Percentiles rank a stretch among this genome's conserved stretches.
Evolutionary conservation across 2,888 invertebrate genomes (phyloP).

Genomic region (Tachystola acroxantha): DNA sequence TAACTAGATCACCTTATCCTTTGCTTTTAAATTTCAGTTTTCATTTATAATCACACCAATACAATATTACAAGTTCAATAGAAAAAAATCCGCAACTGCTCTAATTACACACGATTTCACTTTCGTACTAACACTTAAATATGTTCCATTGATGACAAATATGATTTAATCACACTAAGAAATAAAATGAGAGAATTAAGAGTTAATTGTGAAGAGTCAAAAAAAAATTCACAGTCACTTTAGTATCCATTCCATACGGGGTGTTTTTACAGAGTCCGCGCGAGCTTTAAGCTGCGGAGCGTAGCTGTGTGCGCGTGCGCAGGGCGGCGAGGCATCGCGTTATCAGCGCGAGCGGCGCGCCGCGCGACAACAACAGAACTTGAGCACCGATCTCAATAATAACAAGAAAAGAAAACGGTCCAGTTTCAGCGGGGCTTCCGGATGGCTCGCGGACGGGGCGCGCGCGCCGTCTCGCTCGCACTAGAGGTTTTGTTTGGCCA

Average conservation of each 20-base stretch:
- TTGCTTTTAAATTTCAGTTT: slow-evolving; percentile 25
- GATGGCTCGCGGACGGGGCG: slow-evolving; percentile 71
- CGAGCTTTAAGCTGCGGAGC: slow-evolving; percentile 63
- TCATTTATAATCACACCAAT: slow-evolving; percentile 22
- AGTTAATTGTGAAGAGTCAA: slow-evolving; percentile 30
- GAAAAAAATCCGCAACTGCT: slow-evolving; percentile 24
- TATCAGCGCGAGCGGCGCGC: slow-evolving; percentile 73
- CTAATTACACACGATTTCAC: slow-evolving; percentile 54
- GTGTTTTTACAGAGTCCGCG: slow-evolving; percentile 44
- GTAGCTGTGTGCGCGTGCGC: slow-evolving; percentile 60
- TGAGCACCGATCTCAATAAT: slow-evolving; percentile 76
- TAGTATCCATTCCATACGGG: slow-evolving; percentile 62
- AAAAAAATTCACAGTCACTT: slow-evolving; percentile 47
- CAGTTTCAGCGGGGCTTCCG: slow-evolving; percentile 78
- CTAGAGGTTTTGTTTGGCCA: slow-evolving; percentile 16
- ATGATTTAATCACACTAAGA: slow-evolving; percentile 31
- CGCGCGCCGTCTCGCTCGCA: slow-evolving; percentile 53
- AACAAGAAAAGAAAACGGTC: slow-evolving; percentile 79
- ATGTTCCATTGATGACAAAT: slow-evolving; percentile 20
- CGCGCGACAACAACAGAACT: slow-evolving; percentile 77
- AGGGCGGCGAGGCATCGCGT: slow-evolving; percentile 71
- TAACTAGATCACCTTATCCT: slow-evolving; percentile 27
- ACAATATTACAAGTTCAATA: slow-evolving; percentile 28
- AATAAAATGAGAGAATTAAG: slow-evolving; percentile 19
- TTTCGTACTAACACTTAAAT: slow-evolving; percentile 24